Conservation (phyloP, 2,797 vertebrate species). For the Petrocephalus sullivani region DNA sequence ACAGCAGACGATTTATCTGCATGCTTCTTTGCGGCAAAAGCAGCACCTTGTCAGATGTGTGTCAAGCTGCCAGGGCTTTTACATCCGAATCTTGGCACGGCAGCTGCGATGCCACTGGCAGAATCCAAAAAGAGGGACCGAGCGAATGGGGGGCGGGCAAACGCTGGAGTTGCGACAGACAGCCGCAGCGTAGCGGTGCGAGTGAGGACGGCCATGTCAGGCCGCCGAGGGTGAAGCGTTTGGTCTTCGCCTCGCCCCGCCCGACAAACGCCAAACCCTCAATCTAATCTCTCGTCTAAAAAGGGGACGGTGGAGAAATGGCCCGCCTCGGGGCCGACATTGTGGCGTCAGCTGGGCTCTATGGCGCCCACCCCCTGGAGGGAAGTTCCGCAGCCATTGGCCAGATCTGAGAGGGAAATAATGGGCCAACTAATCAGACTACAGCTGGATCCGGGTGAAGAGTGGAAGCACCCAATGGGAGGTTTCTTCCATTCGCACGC, state of each 20-base stretch:
- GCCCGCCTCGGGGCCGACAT: neutral
- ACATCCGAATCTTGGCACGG: neutral
- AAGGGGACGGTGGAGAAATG: conserved; percentile 34
- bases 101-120: neutral
- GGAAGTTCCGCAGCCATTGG: conserved; percentile 30
- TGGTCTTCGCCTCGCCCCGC: conserved; percentile 27
- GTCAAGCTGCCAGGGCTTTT: neutral
- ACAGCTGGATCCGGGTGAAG: neutral
- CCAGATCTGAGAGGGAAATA: neutral
- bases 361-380: conserved; percentile 25
- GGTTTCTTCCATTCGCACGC: neutral
- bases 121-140: neutral
- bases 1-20: neutral
- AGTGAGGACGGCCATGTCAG: neutral
- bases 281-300: conserved; percentile 38
- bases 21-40: neutral
- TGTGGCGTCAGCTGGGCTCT: neutral
- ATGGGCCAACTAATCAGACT: neutral
- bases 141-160: neutral
- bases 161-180: neutral
- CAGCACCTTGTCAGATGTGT: neutral
- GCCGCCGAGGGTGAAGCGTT: neutral
- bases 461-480: neutral
- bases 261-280: conserved; percentile 30
- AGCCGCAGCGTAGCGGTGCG: neutral